phyloP scores from a whole-genome alignment of 2,888 invertebrate genomes.

The Drosophila limbata region DNA sequence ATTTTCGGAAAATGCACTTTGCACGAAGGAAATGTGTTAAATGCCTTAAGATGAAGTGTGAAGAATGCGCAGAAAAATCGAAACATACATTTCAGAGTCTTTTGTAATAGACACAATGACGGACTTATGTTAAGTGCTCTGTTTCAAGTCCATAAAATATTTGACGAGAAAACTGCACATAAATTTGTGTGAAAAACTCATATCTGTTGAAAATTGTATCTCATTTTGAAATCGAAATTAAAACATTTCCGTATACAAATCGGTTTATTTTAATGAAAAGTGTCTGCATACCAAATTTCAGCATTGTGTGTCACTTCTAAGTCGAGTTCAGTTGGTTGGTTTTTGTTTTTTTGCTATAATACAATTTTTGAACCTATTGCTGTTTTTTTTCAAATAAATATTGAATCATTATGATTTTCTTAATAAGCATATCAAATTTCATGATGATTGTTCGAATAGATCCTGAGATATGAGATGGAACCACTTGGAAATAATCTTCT shows the following conservation, averaged over 20 bases:
- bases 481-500: background rate
- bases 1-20: slow-evolving; percentile 36
- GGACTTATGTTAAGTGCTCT: slow-evolving; percentile 19
- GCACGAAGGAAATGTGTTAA: slow-evolving; percentile 25
- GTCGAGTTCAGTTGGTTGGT: background rate
- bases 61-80: slow-evolving; percentile 20
- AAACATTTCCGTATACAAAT: background rate
- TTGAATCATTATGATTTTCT: background rate
- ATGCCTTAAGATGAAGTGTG: slow-evolving; percentile 45
- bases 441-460: background rate
- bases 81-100: background rate
- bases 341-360: background rate
- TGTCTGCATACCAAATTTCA: background rate
- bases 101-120: slow-evolving; percentile 16
- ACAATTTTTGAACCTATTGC: background rate
- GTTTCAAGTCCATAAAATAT: background rate
- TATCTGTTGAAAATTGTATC: background rate
- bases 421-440: slow-evolving; percentile 3
- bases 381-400: no score
- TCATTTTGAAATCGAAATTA: no score
- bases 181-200: background rate
- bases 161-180: background rate
- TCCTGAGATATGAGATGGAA: background rate
- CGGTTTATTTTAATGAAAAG: background rate
- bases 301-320: background rate